Base-by-base conservation (phyloP, 2,797 vertebrate species). In the Centropyge bicolor region DNA sequence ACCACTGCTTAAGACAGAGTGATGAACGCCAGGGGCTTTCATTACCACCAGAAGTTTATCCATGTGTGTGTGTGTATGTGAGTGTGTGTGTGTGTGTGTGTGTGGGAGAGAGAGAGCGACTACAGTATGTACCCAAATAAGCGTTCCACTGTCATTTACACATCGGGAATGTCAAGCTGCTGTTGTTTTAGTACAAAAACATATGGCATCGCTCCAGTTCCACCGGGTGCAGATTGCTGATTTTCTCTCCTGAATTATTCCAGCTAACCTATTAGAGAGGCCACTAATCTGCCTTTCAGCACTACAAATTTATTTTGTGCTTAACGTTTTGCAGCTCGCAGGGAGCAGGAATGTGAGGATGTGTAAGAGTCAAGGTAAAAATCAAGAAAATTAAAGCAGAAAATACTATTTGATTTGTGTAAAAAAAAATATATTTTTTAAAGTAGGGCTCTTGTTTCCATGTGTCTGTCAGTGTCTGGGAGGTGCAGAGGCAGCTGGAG, bases 1-100 rank as follows among this genome's bases (percentile, higher is more conserved):
- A 94, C 93, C 92, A 89, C 90, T 93, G 90, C 93, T 91, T 92
- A 95, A 93, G 88, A 92, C 88, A 67, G 88, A 91, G 89, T 92
- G 92, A 94, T 93, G 92, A 93, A 93, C 89, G 91, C 86, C 84
- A 49, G 87, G 87, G 88, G 92, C 91, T 91, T 93, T 93, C 90
- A 93, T 92, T 93, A 92, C 89, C 83, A 56, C 76, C 1, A 82
- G 68, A 86, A 87, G 69, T 88, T 91, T 91, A 90, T 87, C 74
- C 64, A 3, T 70, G 59, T 69, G 70, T 77, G 78, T 62, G 51
- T 51, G 52, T 65, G 61, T 54, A 35, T 60, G 74, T n/a, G n/a
- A n/a, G n/a, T n/a, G n/a, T n/a, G n/a, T 49, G 66, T 52, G 0
- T 60, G 51, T 8, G 64, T 20, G 75, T 12, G 71, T 19, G 41